Evolutionary conservation across 2,113 vertebrate species (phyloP).

Genomic region (Balaeniceps rex): DNA sequence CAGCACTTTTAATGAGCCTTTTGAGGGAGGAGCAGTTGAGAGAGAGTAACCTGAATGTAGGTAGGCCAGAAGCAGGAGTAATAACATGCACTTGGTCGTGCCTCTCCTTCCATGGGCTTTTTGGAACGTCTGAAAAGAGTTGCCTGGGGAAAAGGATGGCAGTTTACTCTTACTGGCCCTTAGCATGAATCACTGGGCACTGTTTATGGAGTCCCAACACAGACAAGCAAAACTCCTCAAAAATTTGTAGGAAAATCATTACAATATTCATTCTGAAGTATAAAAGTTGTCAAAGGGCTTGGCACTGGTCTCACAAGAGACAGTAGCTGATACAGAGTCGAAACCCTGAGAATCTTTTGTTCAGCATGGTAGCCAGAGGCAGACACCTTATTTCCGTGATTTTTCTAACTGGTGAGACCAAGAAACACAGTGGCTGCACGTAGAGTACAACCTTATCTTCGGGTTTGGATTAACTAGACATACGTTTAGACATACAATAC

Average conservation of each 20-base stretch:
- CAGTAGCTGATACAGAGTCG: rapidly evolving
- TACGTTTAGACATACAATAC: neutral
- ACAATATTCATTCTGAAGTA: neutral
- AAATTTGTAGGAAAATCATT: neutral
- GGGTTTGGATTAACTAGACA: neutral
- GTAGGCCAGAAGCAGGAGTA: neutral
- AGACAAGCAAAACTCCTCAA: neutral
- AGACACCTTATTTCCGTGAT: neutral
- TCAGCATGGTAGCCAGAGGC: neutral
- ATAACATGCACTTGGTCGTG: neutral
- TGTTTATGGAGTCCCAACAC: neutral
- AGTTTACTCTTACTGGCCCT: neutral
- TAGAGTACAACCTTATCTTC: neutral
- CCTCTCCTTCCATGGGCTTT: neutral
- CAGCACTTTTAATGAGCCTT: neutral
- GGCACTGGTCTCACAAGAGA: neutral
- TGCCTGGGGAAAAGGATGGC: neutral
- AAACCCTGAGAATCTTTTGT: neutral
- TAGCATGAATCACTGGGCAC: neutral
- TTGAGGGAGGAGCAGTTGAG: neutral
- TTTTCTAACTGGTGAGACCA: neutral
- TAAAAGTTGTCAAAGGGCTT: neutral
- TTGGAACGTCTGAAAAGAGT: neutral
- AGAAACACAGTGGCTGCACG: neutral
- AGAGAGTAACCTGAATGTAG: neutral